Conservation (phyloP, 37 sponge, comb jelly and placozoan species). For the Chondrilla cf. caribensis region DNA sequence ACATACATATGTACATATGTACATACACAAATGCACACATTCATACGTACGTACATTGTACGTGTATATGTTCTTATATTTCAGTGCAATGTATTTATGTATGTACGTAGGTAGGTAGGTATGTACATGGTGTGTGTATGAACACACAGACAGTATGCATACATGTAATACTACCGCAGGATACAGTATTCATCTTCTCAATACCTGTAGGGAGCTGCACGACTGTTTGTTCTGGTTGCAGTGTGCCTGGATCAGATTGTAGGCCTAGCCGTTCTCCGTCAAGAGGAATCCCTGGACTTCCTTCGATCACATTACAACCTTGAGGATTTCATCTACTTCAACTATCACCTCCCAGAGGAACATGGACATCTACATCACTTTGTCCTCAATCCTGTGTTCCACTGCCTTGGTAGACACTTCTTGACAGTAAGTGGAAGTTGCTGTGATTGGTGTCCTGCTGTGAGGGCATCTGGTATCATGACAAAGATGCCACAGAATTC, state of each 20-base stretch:
- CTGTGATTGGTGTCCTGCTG: not conserved
- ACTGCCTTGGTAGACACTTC: slow-evolving; percentile 79
- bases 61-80: not conserved
- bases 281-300: slow-evolving; percentile 71
- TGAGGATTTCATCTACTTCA: slow-evolving; percentile 93
- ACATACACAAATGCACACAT: too few species aligned
- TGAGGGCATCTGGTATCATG: too few species aligned
- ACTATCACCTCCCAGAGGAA: slow-evolving; percentile 75
- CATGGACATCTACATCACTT: slow-evolving; percentile 86
- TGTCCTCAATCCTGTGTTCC: slow-evolving; percentile 81
- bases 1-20: not conserved
- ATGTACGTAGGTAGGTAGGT: not conserved
- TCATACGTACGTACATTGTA: not conserved
- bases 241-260: slow-evolving; percentile 79
- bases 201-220: slow-evolving; percentile 60
- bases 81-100: not conserved
- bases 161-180: too few species aligned
- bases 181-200: too few species aligned
- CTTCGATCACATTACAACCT: slow-evolving; percentile 90
- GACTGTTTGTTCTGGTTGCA: slow-evolving; percentile 74
- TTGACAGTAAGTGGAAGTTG: slow-evolving; percentile 51
- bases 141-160: too few species aligned
- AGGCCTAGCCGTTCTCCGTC: slow-evolving; percentile 77
- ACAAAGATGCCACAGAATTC: too few species aligned
- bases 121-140: too few species aligned